Base-by-base conservation (phyloP, 1,140 invertebrate genomes). In the Semibalanus balanoides region DNA sequence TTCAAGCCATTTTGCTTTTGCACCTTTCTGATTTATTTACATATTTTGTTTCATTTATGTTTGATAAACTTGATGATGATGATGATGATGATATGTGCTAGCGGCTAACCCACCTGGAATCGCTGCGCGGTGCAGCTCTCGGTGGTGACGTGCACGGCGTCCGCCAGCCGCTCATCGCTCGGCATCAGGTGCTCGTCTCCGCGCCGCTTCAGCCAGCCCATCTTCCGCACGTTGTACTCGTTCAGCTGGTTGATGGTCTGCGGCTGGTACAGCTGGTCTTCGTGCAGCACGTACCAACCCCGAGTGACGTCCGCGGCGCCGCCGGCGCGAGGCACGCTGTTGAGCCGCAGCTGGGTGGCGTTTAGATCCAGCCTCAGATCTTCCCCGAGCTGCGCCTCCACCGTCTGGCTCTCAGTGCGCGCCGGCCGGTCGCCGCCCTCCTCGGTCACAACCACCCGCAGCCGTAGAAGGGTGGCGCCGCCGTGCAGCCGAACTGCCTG, bases 201-300 rank as follows among this genome's bases (percentile, higher is more conserved):
- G 70, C 29, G 28, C 70, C 11, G 29, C 70, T 72, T 72, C 70
- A 72, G 29, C 70, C 70, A 72, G 70, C 70, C 70, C n/a, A 72
- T 17, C 29, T 30, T 28, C 11, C 29, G 25, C 70, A 72, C 19
- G n/a, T 30, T 72, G 70, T 72, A 72, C 29, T 72, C 28, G 70
- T 30, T 30, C 0, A 30, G 70, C 11, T 28, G 7, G 70, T 72
- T 72, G n/a, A 72, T 72, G 25, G 3, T 11, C 28, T 28, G 28
- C 29, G 28, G 28, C n/a, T 28, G 29, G 70, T 29, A 72, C 3
- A 72, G 25, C 25, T 30, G 70, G 25, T n/a, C 70, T 0, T 72
- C 28, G 29, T 72, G 29, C 70, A 72, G 28, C 28, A 72, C 29
- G n/a, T 72, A 72, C 70, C 70, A 72, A 5, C 70, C 70, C n/a